Conservation (phyloP, 2,888 invertebrate genomes). For the Theodoxus fluviatilis region DNA sequence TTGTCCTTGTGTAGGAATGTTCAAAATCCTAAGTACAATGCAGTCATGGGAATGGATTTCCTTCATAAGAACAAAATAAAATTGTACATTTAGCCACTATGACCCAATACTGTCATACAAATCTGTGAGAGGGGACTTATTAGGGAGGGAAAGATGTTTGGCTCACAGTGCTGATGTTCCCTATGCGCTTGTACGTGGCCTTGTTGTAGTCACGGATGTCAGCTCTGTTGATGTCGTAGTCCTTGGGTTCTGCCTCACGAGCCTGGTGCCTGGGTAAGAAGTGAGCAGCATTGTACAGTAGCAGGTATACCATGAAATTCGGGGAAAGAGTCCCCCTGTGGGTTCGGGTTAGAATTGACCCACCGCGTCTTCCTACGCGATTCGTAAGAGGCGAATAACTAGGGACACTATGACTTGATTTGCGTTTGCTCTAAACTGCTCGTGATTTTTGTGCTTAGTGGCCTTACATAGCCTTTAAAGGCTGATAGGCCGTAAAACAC, state of each 20-base stretch:
- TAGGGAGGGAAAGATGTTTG: neutral
- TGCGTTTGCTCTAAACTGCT: too few relatives aligned
- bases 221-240: conserved; percentile 59
- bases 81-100: conserved; percentile 2
- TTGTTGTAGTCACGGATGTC: conserved; percentile 50
- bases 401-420: too few relatives aligned
- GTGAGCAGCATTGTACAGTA: too few relatives aligned
- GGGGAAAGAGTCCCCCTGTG: too few relatives aligned
- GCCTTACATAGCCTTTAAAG: too few relatives aligned
- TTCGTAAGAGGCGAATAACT: too few relatives aligned
- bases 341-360: too few relatives aligned
- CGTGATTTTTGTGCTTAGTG: too few relatives aligned
- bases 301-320: too few relatives aligned
- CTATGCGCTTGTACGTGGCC: conserved; percentile 60
- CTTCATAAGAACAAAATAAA: neutral
- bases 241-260: conserved; percentile 62
- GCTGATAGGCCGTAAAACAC: too few relatives aligned
- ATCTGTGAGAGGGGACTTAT: neutral
- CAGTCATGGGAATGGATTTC: neutral
- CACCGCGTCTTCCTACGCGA: too few relatives aligned
- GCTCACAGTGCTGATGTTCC: conserved; percentile 51
- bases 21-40: neutral
- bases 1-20: neutral
- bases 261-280: conserved; percentile 59
- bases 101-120: neutral